Conservation (phyloP, 2,888 invertebrate species). For the Tetropium fuscum region DNA sequence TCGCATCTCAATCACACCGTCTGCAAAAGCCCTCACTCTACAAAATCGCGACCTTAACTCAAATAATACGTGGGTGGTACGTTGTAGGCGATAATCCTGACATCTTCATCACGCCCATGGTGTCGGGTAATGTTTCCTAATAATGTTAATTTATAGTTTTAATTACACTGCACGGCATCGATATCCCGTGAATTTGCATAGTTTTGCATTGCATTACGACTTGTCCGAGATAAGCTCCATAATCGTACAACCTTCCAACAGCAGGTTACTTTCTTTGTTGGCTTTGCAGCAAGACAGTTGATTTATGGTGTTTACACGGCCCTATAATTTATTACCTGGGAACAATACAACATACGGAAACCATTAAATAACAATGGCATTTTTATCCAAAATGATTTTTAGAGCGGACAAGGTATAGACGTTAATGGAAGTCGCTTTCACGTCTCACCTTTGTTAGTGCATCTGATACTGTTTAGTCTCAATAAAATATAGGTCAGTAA, state of each 20-base stretch:
- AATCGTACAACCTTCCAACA: not conserved
- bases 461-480: too few relatives aligned
- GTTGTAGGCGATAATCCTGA: not conserved
- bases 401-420: too few relatives aligned
- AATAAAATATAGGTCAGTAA: too few relatives aligned
- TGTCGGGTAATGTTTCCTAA: conserved; percentile 11
- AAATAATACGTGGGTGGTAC: conserved; percentile 18
- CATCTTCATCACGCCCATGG: conserved; percentile 6
- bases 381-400: too few relatives aligned
- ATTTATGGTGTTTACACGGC: conserved; percentile 4
- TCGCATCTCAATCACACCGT: too few relatives aligned
- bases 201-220: not conserved
- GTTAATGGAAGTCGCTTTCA: too few relatives aligned
- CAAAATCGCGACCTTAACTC: too few relatives aligned
- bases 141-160: conserved; percentile 11
- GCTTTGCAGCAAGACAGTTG: not conserved
- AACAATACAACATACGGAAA: not conserved
- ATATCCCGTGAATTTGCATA: conserved; percentile 1
- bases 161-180: conserved; percentile 1
- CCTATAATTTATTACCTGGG: not conserved
- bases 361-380: not conserved
- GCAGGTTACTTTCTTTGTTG: conserved; percentile 3
- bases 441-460: too few relatives aligned
- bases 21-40: too few relatives aligned
- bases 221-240: too few relatives aligned